Evolutionary conservation across 2,113 vertebrate species (phyloP).

Genomic region (Pycnonotus jocosus): DNA sequence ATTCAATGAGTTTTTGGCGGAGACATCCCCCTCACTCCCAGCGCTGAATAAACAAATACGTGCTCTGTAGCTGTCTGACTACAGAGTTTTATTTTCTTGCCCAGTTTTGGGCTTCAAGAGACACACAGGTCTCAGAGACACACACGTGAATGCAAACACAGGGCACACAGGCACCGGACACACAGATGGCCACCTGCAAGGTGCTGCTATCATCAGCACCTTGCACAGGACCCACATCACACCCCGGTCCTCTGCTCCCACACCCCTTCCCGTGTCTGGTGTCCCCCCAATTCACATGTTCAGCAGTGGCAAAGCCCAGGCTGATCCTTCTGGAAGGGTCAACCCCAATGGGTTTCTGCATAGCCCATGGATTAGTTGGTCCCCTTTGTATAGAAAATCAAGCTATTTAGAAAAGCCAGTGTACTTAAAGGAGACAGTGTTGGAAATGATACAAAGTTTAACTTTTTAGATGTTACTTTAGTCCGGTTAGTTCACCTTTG

Average conservation of each 20-base stretch:
- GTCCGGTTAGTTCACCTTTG: neutral
- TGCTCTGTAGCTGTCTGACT: neutral
- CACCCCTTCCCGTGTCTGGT: accelerated
- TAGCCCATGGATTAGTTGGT: neutral
- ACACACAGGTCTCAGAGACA: neutral
- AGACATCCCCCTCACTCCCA: neutral
- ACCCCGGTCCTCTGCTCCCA: neutral
- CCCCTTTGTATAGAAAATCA: neutral
- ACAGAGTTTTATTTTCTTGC: neutral
- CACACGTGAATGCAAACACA: neutral
- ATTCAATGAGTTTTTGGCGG: neutral
- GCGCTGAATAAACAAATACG: neutral
- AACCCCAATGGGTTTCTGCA: neutral
- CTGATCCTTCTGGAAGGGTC: neutral
- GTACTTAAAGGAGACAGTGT: neutral
- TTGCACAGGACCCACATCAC: neutral
- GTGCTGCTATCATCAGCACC: neutral
- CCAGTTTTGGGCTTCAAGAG: neutral
- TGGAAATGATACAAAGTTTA: neutral
- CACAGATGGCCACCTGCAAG: neutral
- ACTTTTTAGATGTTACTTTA: neutral
- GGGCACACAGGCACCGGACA: neutral
- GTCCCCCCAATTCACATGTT: neutral
- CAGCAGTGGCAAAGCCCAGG: neutral
- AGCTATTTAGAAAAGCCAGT: neutral